Evolutionary conservation across 1,140 invertebrate genomes (phyloP).

Genomic region (Aphaenogaster floridana): DNA sequence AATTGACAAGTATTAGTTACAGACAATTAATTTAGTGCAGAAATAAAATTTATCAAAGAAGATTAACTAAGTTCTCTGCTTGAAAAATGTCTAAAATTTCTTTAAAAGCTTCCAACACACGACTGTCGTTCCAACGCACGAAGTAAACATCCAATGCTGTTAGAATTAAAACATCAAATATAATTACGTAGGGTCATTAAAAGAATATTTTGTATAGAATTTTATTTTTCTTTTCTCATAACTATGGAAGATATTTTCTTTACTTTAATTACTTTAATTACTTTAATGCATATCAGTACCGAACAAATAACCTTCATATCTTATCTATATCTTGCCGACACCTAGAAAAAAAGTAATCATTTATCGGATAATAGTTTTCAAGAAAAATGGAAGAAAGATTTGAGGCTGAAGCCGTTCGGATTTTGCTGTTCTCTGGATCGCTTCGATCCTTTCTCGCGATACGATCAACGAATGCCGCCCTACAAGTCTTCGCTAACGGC

Average conservation of each 20-base stretch:
- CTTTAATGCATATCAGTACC: neutral
- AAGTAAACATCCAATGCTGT: conserved; percentile 48
- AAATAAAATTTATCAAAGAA: neutral
- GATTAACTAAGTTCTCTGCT: neutral
- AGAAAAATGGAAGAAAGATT: neutral
- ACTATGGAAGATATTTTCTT: neutral
- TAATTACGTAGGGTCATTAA: conserved; percentile 7
- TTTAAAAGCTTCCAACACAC: neutral
- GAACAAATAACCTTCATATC: neutral
- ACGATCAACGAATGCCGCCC: conserved; percentile 59
- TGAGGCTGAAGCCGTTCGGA: conserved; percentile 49
- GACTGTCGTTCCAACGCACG: neutral
- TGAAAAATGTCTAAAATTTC: conserved; percentile 45
- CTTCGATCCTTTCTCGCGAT: conserved; percentile 59
- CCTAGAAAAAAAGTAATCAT: neutral
- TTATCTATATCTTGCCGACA: neutral
- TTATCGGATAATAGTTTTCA: neutral
- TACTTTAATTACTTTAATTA: neutral
- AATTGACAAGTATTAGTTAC: conserved; percentile 39
- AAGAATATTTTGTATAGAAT: neutral
- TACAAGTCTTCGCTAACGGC: conserved; percentile 56
- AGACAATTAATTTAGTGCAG: neutral
- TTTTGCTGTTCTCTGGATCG: conserved; percentile 71
- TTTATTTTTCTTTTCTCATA: neutral
- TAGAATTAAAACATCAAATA: neutral